Evolutionary conservation across 2,888 invertebrate species (phyloP), one percentile per base, ranked within the genome.

Genomic region (Clitarchus hookeri): DNA sequence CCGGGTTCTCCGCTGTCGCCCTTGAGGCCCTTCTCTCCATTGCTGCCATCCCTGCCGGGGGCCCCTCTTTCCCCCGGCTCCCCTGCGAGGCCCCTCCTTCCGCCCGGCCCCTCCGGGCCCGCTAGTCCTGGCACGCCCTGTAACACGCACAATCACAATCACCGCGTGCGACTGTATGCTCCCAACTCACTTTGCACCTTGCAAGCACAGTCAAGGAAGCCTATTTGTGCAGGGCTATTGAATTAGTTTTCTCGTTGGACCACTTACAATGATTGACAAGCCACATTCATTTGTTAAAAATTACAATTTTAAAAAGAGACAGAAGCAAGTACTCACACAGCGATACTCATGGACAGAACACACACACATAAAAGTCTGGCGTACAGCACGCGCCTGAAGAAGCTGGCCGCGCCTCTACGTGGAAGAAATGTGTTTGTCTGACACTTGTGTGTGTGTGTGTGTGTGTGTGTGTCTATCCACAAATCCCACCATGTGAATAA

Each of bases 31-130:
- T 89, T 83, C 44, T 89, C 87, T 25, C 91, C 90, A 36, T 88
- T 88, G 16, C 89, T 85, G 11, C 91, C 91, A 87, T 90, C 90
- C 79, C 89, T 88, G 82, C 54, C 90, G 83, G 88, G 88, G 44
- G 88, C 87, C 65, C 90, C 91, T 88, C 86, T 65, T 25, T 79
- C 87, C 26, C 90, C 90, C 36, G 85, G 88, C 23, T 89, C 88
- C 23, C 90, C 91, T 80, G 88, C 87, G 23, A 87, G 86, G 27
- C 92, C 92, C 84, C 89, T 88, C 88, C 89, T 89, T 78, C 92
- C 92, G 26, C 90, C 90, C 25, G 89, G 88, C 26, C 92, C 92
- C 87, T 91, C 91, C 85, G 89, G 89, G 13, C 90, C 91, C 78
- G 89, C 88, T 8, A 90, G 90, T 84, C 89, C 89, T 25, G 87